Evolutionary conservation across 2,797 vertebrate species (phyloP).

Genomic region (Oryzias dopingdopingensis): DNA sequence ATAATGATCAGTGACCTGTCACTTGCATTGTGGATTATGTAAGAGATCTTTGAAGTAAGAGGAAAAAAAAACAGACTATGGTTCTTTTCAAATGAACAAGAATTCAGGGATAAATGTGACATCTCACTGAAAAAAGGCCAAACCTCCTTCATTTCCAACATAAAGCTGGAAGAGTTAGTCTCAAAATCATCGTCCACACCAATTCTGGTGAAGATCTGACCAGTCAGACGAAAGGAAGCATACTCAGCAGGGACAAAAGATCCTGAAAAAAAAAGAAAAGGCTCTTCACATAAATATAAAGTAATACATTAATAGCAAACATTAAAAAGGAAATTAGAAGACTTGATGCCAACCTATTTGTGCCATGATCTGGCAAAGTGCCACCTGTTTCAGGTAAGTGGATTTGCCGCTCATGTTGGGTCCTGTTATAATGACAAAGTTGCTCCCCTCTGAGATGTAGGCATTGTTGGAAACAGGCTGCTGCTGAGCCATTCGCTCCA

Average conservation of each 20-base stretch:
- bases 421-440: slow-evolving; percentile 93
- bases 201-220: slow-evolving; percentile 97
- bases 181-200: slow-evolving; percentile 98
- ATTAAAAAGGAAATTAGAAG: neutral
- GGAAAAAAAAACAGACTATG: no score
- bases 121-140: neutral
- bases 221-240: slow-evolving; percentile 88
- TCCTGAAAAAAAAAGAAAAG: slow-evolving; percentile 71
- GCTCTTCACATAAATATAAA: slow-evolving; percentile 2
- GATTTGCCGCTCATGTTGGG: slow-evolving; percentile 99
- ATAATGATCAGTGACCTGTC: slow-evolving; percentile 92
- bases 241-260: slow-evolving; percentile 95
- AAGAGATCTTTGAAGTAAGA: slow-evolving; percentile 81
- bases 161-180: slow-evolving; percentile 96
- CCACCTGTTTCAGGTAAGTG: slow-evolving; percentile 95
- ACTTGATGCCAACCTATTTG: slow-evolving; percentile 86
- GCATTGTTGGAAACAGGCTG: slow-evolving; percentile 90
- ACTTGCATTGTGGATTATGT: slow-evolving; percentile 94
- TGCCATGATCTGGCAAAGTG: slow-evolving; percentile 96
- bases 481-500: slow-evolving; percentile 88
- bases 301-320: neutral
- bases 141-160: slow-evolving; percentile 99
- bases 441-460: slow-evolving; percentile 90
- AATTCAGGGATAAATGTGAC: no score
- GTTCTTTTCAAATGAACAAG: neutral